Evolutionary conservation across 1,140 invertebrate genomes (phyloP).

Genomic region (Bradynema listronoti): DNA sequence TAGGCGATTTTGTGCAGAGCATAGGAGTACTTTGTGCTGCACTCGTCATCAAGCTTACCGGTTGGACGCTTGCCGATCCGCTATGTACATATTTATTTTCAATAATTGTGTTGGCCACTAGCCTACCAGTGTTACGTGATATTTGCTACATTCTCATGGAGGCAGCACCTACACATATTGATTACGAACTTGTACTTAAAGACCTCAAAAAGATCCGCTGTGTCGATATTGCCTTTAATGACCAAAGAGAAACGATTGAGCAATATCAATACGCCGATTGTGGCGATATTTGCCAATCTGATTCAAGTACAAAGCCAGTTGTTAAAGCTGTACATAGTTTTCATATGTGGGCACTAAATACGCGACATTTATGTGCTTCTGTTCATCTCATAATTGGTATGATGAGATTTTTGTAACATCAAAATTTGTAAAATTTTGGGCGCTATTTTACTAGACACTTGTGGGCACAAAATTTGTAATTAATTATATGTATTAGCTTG

Average conservation of each 20-base stretch:
- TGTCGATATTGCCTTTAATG: neutral
- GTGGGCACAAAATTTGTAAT: too few relatives aligned
- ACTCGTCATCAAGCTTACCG: constrained; percentile 64
- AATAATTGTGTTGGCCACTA: constrained; percentile 70
- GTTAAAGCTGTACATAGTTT: constrained; percentile 86
- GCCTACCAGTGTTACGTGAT: constrained; percentile 16
- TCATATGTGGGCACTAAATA: constrained; percentile 87
- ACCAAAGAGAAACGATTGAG: neutral
- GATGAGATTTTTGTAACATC: neutral
- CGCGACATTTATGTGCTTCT: constrained; percentile 68
- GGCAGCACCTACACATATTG: neutral
- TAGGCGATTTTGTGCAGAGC: constrained; percentile 94
- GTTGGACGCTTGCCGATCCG: constrained; percentile 74
- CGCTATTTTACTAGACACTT: too few relatives aligned
- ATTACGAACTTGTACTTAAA: neutral
- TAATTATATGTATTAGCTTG: constrained; percentile 4
- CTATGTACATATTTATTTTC: constrained; percentile 98
- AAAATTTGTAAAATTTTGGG: neutral
- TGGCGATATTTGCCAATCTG: neutral
- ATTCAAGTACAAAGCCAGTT: constrained; percentile 71
- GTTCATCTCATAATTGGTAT: constrained; percentile 41
- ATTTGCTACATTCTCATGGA: constrained; percentile 26
- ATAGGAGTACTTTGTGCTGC: constrained; percentile 88
- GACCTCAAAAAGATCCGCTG: neutral
- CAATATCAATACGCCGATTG: neutral